Evolutionary conservation across 2,888 invertebrate genomes (phyloP).

Genomic region (Baronia brevicornis): DNA sequence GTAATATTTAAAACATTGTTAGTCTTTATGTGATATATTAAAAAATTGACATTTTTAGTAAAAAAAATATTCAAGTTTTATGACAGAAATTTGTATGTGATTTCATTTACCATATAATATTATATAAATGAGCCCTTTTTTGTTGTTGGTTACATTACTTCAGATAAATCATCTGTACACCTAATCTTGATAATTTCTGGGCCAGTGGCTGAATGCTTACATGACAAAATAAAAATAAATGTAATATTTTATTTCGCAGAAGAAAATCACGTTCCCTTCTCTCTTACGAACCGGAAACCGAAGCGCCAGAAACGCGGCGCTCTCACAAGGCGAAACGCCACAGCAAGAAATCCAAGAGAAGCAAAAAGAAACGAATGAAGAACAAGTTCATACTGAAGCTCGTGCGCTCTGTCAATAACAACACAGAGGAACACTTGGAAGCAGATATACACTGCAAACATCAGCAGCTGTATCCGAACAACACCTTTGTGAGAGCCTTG

Average conservation of each 20-base stretch:
- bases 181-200: no score
- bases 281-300: constrained; percentile 28
- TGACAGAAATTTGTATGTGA: no score
- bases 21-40: no score
- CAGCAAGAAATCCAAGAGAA: constrained; percentile 20
- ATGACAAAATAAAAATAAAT: background rate
- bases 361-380: constrained; percentile 27
- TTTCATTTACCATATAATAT: no score
- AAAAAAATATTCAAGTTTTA: no score
- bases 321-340: constrained; percentile 24
- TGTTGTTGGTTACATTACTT: no score
- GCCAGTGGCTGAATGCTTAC: no score
- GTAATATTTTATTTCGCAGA: constrained; percentile 21
- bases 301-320: constrained; percentile 19
- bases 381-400: constrained; percentile 59
- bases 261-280: constrained; percentile 56
- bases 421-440: constrained; percentile 49
- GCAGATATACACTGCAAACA: constrained; percentile 53
- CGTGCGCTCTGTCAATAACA: constrained; percentile 32
- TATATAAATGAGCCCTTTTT: no score
- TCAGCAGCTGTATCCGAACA: constrained; percentile 44
- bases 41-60: no score
- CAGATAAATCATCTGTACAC: no score
- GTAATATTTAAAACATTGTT: no score
- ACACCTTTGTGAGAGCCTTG: constrained; percentile 55